These are phyloP conservation scores for Morpho helenor DNA, from an alignment of 2,888 invertebrate genomes.

Conservation along the genomic window DNA sequence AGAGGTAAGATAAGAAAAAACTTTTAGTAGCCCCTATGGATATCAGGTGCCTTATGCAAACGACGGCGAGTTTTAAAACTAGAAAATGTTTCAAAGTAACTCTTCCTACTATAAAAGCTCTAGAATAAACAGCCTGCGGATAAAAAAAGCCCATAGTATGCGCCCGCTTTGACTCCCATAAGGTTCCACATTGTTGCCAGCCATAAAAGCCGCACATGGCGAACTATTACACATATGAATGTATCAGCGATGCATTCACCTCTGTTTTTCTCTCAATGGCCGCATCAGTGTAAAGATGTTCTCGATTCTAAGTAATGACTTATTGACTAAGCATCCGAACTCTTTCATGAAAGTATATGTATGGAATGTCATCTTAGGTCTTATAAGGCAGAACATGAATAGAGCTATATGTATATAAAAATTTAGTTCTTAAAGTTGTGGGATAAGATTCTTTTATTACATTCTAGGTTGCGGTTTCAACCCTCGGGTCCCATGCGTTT, in stretches of 20 bases:
- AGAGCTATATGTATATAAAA: slow-evolving; percentile 14
- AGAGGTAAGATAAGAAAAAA: too few relatives aligned
- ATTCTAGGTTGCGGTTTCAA: not conserved
- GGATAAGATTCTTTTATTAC: not conserved
- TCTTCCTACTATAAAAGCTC: too few relatives aligned
- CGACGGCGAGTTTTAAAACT: too few relatives aligned
- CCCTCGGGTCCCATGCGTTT: too few relatives aligned
- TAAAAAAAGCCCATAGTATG: not conserved
- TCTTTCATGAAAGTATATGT: slow-evolving; percentile 19
- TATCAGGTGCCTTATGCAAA: too few relatives aligned
- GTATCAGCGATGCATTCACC: slow-evolving; percentile 20
- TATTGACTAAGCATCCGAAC: slow-evolving; percentile 15
- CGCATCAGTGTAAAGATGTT: slow-evolving; percentile 16
- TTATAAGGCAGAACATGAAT: slow-evolving; percentile 14
- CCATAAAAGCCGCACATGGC: slow-evolving; percentile 11
- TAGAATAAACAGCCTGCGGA: too few relatives aligned
- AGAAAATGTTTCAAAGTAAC: too few relatives aligned
- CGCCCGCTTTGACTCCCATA: not conserved
- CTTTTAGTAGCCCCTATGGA: too few relatives aligned
- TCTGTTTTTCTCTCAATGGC: slow-evolving; percentile 19
- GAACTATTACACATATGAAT: slow-evolving; percentile 16
- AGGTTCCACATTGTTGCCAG: not conserved
- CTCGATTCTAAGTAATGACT: slow-evolving; percentile 20
- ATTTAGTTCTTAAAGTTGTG: slow-evolving; percentile 13
- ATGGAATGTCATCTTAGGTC: slow-evolving; percentile 20